Evolutionary conservation across 2,888 invertebrate species (phyloP), one percentile per base, ranked within the genome.

Genomic region (Rhagonycha lutea): DNA sequence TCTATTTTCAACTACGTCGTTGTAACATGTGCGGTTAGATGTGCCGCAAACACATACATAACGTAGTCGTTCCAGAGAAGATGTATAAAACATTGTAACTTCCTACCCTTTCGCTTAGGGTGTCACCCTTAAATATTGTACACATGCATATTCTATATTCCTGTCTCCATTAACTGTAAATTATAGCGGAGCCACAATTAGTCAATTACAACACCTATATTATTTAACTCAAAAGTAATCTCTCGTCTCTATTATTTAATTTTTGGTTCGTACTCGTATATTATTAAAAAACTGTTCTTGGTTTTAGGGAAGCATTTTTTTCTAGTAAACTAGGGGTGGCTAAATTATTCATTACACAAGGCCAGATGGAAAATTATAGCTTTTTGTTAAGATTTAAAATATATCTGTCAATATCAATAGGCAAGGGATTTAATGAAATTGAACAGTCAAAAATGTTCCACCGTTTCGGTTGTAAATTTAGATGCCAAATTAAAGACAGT

Each of bases 61-160:
- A 72, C 69, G 72, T 72, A 74, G 74, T 73, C 74, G 74, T 75
- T 78, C 63, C 23, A 65, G 63, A 83, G 83, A 85, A 85, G 85
- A 86, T 86, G 85, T 84, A 85, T 85, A 84, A 85, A 86, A 86
- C 85, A 84, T 86, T 84, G 85, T 85, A 85, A 84, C 84, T 84
- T 85, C 84, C 85, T 84, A 84, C 84, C 85, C 85, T 84, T 83
- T 83, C 83, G 77, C 77, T 80, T 80, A 83, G 85, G 84, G 84
- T 84, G 83, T 80, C 83, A 82, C 84, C 83, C 83, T 78, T 80
- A 78, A 82, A 83, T 84, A 81, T 81, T 81, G 81, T 78, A 80
- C 81, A 79, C 81, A 83, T 83, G 82, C 85, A 86, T 85, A 86
- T 85, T 85, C 85, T 84, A 86, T 86, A 82, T 82, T 81, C 81